Evolutionary conservation across 1,140 invertebrate species (phyloP).

Genomic region (Andrena cerasifolii): DNA sequence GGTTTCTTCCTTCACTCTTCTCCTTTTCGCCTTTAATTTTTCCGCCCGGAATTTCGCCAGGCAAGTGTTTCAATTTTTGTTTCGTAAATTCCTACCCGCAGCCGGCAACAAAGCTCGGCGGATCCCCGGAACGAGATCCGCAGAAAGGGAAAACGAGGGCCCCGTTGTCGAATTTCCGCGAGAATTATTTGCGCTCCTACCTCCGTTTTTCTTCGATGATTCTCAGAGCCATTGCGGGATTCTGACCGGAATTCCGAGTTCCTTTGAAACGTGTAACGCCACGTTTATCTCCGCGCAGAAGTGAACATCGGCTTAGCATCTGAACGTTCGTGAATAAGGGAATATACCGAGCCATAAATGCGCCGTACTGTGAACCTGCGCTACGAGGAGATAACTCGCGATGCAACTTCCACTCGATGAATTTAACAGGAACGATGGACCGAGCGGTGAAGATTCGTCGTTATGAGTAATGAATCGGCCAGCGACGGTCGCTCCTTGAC

Average conservation of each 20-base stretch:
- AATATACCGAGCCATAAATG: not conserved
- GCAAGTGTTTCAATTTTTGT: constrained; percentile 4
- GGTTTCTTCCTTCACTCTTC: too few relatives aligned
- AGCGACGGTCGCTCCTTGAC: not conserved
- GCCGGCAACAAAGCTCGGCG: not conserved
- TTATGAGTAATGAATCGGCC: not conserved
- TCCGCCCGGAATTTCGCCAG: constrained; percentile 9
- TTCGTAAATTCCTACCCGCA: not conserved
- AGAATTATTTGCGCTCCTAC: not conserved
- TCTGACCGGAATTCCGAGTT: not conserved
- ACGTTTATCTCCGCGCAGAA: not conserved
- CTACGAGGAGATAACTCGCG: not conserved
- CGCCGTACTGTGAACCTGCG: not conserved
- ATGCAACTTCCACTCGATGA: not conserved
- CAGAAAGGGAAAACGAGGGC: constrained; percentile 17
- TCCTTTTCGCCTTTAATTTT: constrained; percentile 13
- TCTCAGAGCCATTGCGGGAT: too few relatives aligned
- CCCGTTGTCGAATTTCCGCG: not conserved
- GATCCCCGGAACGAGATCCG: constrained; percentile 11
- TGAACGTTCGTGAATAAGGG: constrained; percentile 1
- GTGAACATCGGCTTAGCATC: not conserved
- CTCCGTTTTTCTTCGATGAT: too few relatives aligned
- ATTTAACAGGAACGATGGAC: not conserved
- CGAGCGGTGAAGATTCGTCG: not conserved
- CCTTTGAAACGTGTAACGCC: not conserved